Evolutionary conservation across 2,888 invertebrate genomes (phyloP), one percentile per base, ranked within the genome.

Genomic region (Latrodectus hesperus): DNA sequence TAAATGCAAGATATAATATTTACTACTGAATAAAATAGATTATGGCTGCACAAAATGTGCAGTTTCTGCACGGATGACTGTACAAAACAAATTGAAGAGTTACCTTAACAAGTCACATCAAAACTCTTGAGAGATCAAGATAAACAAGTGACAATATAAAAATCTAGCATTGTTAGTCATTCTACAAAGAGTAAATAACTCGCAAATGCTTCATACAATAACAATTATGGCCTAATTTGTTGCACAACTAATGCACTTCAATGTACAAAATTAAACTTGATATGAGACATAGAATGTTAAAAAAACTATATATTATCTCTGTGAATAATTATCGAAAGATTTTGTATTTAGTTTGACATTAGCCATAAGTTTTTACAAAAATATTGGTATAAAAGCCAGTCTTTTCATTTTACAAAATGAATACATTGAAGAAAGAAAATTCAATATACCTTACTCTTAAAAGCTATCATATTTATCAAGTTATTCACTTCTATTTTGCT

Each of bases 401-500:
- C 78, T 68, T 73, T 67, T 84, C 71, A 75, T 72, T 76, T 70
- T 73, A 67, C 73, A 65, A 12, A 64, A 78, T 77, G 67, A 68
- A 76, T 26, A 65, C 17, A 51, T 68, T 0, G 26, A 75, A 73
- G 52, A 16, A 52, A 22, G 17, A 17, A 10, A 67, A 53, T 16
- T 17, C 60, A 38, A 51, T 17, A 78, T 53, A 79, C 38, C 14
- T 55, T 65, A 65, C 12, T 70, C 72, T 90, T 91, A 92, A 89
- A 93, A 92, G 74, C 92, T 92, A 85, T 98, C 98, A 94, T 96
- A 98, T 94, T 97, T 97, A 91, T 96, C 96, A 92, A 98, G 95
- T 93, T 98, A 97, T 94, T 98, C 98, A 93, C 97, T 96, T 92
- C 97, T 96, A 91, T 96, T 96, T 94, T 97, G 94, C 91, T 95